These are phyloP conservation scores for Drosophila testacea DNA, from an alignment of 2,888 invertebrate species.

Conservation along the genomic window DNA sequence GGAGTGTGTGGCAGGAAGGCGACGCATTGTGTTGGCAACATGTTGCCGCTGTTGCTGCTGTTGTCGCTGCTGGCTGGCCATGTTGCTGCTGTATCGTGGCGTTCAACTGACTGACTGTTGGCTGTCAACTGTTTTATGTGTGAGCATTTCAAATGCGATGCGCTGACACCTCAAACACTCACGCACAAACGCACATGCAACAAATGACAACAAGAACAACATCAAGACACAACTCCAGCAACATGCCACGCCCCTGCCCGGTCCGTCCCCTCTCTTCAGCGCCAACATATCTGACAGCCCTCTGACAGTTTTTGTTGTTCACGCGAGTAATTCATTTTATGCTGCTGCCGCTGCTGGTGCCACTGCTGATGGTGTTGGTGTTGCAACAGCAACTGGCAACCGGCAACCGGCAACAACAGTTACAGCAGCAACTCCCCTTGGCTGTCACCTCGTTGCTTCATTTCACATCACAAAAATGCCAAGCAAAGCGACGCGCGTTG, in stretches of 20 bases:
- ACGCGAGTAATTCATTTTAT: constrained; percentile 84
- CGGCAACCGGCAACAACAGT: constrained; percentile 36
- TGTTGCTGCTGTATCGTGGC: constrained; percentile 49
- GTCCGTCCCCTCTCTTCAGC: constrained; percentile 10
- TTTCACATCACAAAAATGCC: constrained; percentile 81
- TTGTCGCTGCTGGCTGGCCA: constrained; percentile 22
- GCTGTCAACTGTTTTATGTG: constrained; percentile 71
- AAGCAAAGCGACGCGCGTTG: constrained; percentile 83
- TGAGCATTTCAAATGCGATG: constrained; percentile 79
- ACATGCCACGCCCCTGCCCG: constrained; percentile 34
- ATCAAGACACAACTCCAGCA: constrained; percentile 38
- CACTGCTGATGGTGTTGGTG: constrained; percentile 32
- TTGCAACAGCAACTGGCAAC: constrained; percentile 28
- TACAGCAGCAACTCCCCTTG: constrained; percentile 66
- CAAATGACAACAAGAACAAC: constrained; percentile 43
- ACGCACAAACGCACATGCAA: constrained; percentile 32
- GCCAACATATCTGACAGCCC: constrained; percentile 81
- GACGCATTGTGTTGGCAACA: constrained; percentile 50
- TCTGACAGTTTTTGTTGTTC: constrained; percentile 84
- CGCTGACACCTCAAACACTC: constrained; percentile 79
- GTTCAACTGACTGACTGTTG: constrained; percentile 65
- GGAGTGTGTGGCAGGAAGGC: constrained; percentile 43
- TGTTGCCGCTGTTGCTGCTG: constrained; percentile 59
- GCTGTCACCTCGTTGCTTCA: constrained; percentile 83
- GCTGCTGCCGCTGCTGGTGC: constrained; percentile 64